These are phyloP conservation scores for Cheiracanthium punctorium DNA, from an alignment of 2,888 invertebrate species.

Conservation along the genomic window DNA sequence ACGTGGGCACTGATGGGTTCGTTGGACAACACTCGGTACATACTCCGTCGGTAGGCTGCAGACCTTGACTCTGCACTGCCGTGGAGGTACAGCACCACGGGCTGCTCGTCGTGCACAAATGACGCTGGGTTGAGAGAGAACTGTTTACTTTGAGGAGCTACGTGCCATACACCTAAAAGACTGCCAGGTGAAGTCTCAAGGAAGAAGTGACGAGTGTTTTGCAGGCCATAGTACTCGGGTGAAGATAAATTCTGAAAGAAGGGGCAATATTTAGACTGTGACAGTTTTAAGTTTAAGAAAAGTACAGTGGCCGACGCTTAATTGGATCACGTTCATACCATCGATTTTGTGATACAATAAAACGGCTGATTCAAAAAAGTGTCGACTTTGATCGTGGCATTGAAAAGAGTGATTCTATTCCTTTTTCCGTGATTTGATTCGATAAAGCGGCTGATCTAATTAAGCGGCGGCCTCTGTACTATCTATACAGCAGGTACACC, in stretches of 20 bases:
- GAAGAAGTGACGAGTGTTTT: slow-evolving; percentile 83
- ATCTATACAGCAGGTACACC: no score
- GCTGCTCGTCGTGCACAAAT: slow-evolving; percentile 72
- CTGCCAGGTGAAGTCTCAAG: slow-evolving; percentile 80
- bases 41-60: slow-evolving; percentile 83
- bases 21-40: slow-evolving; percentile 83
- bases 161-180: slow-evolving; percentile 82
- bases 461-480: no score
- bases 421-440: no score
- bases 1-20: slow-evolving; percentile 83
- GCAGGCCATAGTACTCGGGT: slow-evolving; percentile 80
- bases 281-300: no score
- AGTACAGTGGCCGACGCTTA: no score
- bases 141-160: slow-evolving; percentile 81
- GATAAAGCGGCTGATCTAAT: no score
- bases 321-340: no score
- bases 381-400: no score
- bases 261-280: no score
- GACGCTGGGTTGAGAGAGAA: slow-evolving; percentile 6
- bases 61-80: slow-evolving; percentile 86
- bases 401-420: no score
- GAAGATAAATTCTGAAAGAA: slow-evolving; percentile 77
- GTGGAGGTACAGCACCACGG: slow-evolving; percentile 83
- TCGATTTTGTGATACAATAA: no score
- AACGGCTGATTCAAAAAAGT: no score